These are phyloP conservation scores for Falco punctatus DNA, from an alignment of 2,113 vertebrate genomes.

Conservation along the genomic window DNA sequence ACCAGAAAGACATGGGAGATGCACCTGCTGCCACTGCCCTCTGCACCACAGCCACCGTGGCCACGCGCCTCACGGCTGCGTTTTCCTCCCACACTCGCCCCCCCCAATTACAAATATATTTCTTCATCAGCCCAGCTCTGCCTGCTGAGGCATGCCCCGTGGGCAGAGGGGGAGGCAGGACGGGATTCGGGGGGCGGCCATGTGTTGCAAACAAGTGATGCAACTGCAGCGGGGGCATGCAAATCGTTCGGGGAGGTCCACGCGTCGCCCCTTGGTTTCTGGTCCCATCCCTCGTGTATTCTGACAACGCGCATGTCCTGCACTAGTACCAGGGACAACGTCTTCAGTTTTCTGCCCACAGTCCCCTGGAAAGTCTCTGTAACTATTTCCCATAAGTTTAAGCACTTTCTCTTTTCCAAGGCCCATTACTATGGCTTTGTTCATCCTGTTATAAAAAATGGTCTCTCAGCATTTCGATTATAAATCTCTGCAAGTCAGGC, in stretches of 20 bases:
- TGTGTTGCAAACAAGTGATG: fast-evolving
- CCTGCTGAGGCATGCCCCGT: fast-evolving
- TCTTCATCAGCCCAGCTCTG: not conserved
- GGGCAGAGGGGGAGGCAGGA: not conserved
- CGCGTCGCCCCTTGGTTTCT: not conserved
- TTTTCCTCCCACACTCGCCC: not conserved
- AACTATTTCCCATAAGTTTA: not conserved
- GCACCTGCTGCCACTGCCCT: not conserved
- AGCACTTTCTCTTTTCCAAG: not conserved
- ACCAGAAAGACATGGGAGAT: not conserved
- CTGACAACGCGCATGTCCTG: fast-evolving
- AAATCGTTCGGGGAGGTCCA: not conserved
- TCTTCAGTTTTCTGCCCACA: not conserved
- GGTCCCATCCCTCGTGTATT: not conserved
- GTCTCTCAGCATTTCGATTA: not conserved
- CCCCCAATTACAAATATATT: not conserved
- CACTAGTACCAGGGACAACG: not conserved
- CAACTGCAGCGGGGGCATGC: fast-evolving
- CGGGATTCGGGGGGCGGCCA: too few species aligned
- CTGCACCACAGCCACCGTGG: not conserved
- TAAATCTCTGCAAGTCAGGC: not conserved
- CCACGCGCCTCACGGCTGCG: not conserved
- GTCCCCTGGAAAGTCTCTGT: not conserved
- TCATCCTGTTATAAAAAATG: not conserved
- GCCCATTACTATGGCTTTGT: not conserved